A percentile compares a stretch with the other conserved stretches of the same genome.
These are phyloP conservation scores for Carettochelys insculpta DNA, from an alignment of 2,113 vertebrate species.

Conservation along the genomic window DNA sequence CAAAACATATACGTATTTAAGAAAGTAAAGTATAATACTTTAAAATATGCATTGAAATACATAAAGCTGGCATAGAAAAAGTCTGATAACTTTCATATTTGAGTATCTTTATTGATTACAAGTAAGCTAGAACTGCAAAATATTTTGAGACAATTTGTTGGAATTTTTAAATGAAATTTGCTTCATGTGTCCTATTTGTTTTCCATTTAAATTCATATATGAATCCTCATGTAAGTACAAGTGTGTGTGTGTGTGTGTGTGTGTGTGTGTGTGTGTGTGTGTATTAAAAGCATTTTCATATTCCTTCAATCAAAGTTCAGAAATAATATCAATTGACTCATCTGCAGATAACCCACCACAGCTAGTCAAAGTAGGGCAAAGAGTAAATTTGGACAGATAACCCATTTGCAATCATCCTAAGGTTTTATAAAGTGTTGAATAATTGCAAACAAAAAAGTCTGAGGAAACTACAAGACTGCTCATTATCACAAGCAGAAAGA, in stretches of 20 bases:
- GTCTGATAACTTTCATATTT: fast-evolving
- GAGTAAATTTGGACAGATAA: neutral
- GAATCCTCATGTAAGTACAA: neutral
- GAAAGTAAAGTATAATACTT: neutral
- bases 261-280: too few species aligned
- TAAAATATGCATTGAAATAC: neutral
- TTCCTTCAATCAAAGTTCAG: neutral
- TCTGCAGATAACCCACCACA: neutral
- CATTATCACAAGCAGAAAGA: neutral
- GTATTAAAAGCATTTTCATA: neutral
- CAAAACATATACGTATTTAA: neutral
- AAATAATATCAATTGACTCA: neutral
- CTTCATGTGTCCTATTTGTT: neutral
- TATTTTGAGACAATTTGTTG: neutral
- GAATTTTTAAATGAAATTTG: neutral
- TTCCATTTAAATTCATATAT: neutral
- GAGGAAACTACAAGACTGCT: neutral
- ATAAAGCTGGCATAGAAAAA: neutral
- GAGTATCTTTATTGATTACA: fast-evolving
- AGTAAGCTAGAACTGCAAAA: neutral
- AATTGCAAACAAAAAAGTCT: neutral
- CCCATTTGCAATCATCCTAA: neutral
- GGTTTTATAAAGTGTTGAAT: neutral
- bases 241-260: too few species aligned
- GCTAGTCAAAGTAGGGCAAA: neutral